A percentile compares a stretch with the other conserved stretches of the same genome.
Conservation (phyloP, 2,888 invertebrate genomes). For the Tineola bisselliella region DNA sequence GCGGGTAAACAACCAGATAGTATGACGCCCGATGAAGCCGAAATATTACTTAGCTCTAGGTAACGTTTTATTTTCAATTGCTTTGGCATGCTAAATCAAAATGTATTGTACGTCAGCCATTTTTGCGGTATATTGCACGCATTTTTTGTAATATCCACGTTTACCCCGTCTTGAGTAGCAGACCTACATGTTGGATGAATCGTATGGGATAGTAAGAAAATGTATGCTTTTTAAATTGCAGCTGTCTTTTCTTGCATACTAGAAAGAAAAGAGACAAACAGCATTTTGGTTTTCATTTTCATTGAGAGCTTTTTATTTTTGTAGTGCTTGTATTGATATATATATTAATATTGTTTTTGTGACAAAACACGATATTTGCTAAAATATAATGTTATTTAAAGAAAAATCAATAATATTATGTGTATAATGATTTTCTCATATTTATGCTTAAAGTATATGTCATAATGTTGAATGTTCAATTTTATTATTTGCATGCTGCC, state of each 20-base stretch:
- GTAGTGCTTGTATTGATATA: neutral
- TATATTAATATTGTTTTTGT: too few relatives aligned
- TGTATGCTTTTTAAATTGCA: neutral
- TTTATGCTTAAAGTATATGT: neutral
- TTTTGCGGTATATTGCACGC: neutral
- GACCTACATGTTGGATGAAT: too few relatives aligned
- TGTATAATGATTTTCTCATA: neutral
- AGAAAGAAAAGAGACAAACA: neutral
- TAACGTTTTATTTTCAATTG: slow-evolving; percentile 36
- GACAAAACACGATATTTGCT: too few relatives aligned
- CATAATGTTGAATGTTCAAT: slow-evolving; percentile 43
- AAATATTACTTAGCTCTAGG: slow-evolving; percentile 87
- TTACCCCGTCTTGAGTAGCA: slow-evolving; percentile 17
- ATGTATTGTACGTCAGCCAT: neutral
- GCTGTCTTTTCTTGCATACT: neutral
- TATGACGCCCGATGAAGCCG: slow-evolving; percentile 88
- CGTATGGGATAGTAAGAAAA: too few relatives aligned
- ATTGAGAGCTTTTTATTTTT: slow-evolving; percentile 8
- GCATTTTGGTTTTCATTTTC: slow-evolving; percentile 10
- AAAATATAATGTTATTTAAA: too few relatives aligned
- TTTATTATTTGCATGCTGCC: slow-evolving; percentile 68
- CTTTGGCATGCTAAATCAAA: slow-evolving; percentile 12
- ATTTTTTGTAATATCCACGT: slow-evolving; percentile 2
- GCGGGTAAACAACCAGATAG: slow-evolving; percentile 58
- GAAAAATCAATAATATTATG: neutral